Evolutionary conservation across 2,888 invertebrate species (phyloP), one percentile per base, ranked within the genome.

Genomic region (Cotesia congregata): DNA sequence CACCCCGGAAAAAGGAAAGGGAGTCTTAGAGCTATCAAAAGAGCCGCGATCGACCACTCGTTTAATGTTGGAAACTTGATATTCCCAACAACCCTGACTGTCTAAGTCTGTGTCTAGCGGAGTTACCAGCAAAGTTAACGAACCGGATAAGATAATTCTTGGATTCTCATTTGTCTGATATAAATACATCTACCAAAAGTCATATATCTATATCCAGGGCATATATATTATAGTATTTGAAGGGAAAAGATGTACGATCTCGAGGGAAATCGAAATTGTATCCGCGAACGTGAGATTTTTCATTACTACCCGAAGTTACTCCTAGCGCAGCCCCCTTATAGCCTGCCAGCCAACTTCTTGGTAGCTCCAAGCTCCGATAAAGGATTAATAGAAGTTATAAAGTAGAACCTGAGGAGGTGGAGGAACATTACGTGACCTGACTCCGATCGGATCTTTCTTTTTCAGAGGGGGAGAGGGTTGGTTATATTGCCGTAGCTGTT

Each of bases 331-430:
- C 61, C 12, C 67, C 17, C 50, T 50, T 50, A 30, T 50, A 67
- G n/a, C 60, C 72, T 61, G 62, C 73, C 62, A 68, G 67, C 70
- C 41, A 68, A 73, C 77, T 74, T 74, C 77, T 77, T 77, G 74
- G 76, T 69, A 72, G 76, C 65, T 77, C 79, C 80, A 81, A 72
- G 76, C 65, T 77, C 80, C 81, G 82, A 82, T 82, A 89, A 89
- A 89, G 89, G 89, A 89, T 88, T 89, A 89, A 89, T 89, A 89
- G 89, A 89, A 89, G 89, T 89, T 89, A 89, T 89, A 89, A 89
- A 89, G 89, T 89, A 89, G 88, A 88, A 88, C 87, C 88, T 86
- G 85, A 85, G 85, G 87, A 85, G 88, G 87, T 85, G 88, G 88
- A 88, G 88, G 88, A 86, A 86, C 88, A 87, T 88, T 89, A 89